Conservation (phyloP, 1,140 invertebrate species). For the Penaeus indicus region DNA sequence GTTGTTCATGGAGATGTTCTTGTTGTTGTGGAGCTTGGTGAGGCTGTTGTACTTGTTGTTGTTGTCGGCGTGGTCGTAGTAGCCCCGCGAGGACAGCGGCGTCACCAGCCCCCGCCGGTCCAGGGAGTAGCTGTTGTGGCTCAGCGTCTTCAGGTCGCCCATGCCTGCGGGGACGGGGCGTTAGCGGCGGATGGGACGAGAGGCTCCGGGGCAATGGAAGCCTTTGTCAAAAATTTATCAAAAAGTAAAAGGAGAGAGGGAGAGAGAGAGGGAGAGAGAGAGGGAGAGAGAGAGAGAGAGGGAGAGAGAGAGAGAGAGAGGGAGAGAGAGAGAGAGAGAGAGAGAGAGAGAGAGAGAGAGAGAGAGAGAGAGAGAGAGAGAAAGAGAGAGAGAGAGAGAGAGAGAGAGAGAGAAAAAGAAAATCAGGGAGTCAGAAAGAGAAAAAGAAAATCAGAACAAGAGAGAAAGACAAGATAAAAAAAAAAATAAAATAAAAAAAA, state of each 20-base stretch:
- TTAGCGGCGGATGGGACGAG: too few relatives aligned
- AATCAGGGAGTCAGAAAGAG: too few relatives aligned
- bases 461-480: too few relatives aligned
- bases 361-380: constrained; percentile 6
- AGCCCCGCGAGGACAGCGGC: constrained; percentile 40
- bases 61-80: constrained; percentile 52
- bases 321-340: not conserved
- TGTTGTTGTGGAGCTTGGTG: constrained; percentile 60
- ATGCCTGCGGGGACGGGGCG: constrained; percentile 71
- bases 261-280: too few relatives aligned
- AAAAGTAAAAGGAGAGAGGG: too few relatives aligned
- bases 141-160: constrained; percentile 72
- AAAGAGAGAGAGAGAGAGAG: not conserved
- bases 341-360: not conserved
- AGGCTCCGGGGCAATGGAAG: too few relatives aligned
- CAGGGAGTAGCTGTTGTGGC: constrained; percentile 63
- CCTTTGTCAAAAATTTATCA: too few relatives aligned
- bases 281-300: too few relatives aligned
- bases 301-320: not conserved
- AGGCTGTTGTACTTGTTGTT: constrained; percentile 62
- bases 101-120: constrained; percentile 60
- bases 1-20: constrained; percentile 57
- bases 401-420: not conserved
- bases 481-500: too few relatives aligned
- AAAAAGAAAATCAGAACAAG: too few relatives aligned